Percentiles rank a stretch among this genome's conserved stretches.
These are phyloP conservation scores for Eulimnadia texana DNA, from an alignment of 1,140 invertebrate genomes.

Conservation along the genomic window DNA sequence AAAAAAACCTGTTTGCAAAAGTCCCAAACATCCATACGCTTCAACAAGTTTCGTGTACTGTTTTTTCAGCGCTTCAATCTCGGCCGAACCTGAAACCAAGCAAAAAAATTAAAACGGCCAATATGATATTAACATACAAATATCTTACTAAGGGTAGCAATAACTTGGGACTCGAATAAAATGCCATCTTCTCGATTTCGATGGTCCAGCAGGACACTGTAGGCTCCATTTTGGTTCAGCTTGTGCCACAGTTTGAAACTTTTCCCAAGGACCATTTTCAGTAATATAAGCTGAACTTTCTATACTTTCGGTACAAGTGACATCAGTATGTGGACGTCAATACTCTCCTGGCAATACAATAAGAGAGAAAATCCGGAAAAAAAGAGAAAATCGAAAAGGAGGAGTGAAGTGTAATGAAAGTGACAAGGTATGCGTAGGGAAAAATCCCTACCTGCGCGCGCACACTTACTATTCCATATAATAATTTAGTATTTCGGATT, in stretches of 20 bases:
- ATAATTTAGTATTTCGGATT: too few species aligned
- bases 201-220: conserved; percentile 76
- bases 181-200: conserved; percentile 69
- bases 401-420: not conserved
- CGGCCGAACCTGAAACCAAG: conserved; percentile 44
- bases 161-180: conserved; percentile 77
- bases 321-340: too few species aligned
- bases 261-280: conserved; percentile 78
- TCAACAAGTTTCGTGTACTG: conserved; percentile 78
- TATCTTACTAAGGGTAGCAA: conserved; percentile 62
- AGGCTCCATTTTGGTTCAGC: conserved; percentile 63
- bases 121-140: not conserved
- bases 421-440: not conserved
- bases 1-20: conserved; percentile 53
- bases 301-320: too few species aligned
- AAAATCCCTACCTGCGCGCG: not conserved
- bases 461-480: too few species aligned
- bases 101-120: conserved; percentile 12
- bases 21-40: conserved; percentile 83
- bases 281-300: not conserved
- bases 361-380: too few species aligned
- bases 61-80: conserved; percentile 72
- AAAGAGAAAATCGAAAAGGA: too few species aligned
- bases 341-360: too few species aligned
- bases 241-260: conserved; percentile 79